These are phyloP conservation scores for Bradypodion ventrale DNA, from an alignment of 2,797 vertebrate genomes.

Conservation along the genomic window DNA sequence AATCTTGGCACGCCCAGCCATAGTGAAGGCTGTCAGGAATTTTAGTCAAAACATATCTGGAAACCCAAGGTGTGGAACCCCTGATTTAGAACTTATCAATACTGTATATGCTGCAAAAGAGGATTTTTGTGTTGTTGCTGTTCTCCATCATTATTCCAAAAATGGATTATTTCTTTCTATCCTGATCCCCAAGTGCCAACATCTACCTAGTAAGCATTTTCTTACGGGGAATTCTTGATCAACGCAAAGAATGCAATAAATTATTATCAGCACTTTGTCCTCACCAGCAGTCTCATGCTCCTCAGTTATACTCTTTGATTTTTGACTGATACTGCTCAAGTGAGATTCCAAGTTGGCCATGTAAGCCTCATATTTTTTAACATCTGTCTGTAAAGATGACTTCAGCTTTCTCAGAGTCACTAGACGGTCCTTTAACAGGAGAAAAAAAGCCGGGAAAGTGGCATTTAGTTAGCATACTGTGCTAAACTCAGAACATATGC, in stretches of 20 bases:
- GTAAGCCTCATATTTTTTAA: conserved; percentile 89
- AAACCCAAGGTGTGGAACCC: no score
- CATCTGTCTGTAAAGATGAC: conserved; percentile 81
- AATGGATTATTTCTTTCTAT: background rate
- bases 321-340: conserved; percentile 81
- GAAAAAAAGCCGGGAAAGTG: conserved; percentile 1
- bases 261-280: conserved; percentile 15
- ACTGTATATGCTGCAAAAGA: background rate
- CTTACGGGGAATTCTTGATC: background rate
- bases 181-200: background rate
- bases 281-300: conserved; percentile 86
- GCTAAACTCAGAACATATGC: background rate
- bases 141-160: background rate
- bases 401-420: conserved; percentile 84
- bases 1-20: no score
- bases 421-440: conserved; percentile 84
- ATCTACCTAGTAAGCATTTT: background rate
- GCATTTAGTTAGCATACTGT: background rate
- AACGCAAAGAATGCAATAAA: background rate
- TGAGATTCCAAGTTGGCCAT: conserved; percentile 82
- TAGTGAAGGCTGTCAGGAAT: no score
- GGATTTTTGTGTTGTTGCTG: background rate
- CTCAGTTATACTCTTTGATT: conserved; percentile 77
- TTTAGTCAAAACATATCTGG: no score
- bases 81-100: background rate